Evolutionary conservation across 2,797 vertebrate genomes (phyloP).

Genomic region (Trematomus bernacchii): DNA sequence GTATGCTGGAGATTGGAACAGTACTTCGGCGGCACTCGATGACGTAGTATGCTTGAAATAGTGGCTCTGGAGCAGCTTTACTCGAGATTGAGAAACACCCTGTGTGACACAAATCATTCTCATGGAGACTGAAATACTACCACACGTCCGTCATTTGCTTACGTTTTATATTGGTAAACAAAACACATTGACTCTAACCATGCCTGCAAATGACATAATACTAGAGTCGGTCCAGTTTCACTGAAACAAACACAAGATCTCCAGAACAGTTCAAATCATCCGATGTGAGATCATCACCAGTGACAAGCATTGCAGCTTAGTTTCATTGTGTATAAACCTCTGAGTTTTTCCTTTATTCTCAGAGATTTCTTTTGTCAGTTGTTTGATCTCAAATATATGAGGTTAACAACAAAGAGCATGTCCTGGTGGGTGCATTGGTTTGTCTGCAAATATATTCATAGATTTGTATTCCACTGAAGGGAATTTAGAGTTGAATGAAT

Average conservation of each 20-base stretch:
- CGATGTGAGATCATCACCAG: background rate
- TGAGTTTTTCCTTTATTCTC: background rate
- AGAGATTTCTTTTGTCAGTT: background rate
- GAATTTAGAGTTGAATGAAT: slow-evolving; percentile 15
- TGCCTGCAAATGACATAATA: too few relatives aligned
- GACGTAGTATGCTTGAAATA: too few relatives aligned
- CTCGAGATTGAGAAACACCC: too few relatives aligned
- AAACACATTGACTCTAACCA: too few relatives aligned
- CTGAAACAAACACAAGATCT: background rate
- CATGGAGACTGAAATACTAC: too few relatives aligned
- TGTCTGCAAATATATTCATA: slow-evolving; percentile 23
- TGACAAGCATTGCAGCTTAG: background rate
- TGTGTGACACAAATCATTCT: too few relatives aligned
- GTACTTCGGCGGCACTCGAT: too few relatives aligned
- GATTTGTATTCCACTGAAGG: slow-evolving; percentile 24
- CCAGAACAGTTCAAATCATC: background rate
- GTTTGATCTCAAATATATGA: slow-evolving; percentile 26
- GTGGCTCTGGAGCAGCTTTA: too few relatives aligned
- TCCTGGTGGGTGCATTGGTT: background rate
- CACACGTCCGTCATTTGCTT: too few relatives aligned
- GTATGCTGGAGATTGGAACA: too few relatives aligned
- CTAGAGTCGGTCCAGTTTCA: background rate
- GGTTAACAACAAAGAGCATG: slow-evolving; percentile 13
- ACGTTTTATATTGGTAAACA: too few relatives aligned
- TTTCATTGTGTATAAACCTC: background rate